Evolutionary conservation across 2,113 vertebrate species (phyloP).

Genomic region (Merops nubicus): DNA sequence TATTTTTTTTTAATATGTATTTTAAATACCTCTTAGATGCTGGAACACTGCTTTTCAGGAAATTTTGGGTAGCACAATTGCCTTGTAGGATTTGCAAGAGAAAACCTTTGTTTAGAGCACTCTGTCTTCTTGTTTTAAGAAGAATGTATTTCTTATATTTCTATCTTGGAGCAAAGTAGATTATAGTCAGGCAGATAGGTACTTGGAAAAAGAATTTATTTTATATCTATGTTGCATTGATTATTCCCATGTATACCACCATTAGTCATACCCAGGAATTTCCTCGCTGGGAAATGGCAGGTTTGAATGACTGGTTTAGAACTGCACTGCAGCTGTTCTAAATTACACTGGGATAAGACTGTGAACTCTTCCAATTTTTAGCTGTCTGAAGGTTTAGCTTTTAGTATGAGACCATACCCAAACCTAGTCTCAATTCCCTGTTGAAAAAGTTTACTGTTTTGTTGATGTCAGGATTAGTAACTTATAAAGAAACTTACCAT

Average conservation of each 20-base stretch:
- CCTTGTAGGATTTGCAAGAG: background rate
- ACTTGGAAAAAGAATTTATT: constrained; percentile 25
- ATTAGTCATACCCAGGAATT: constrained; percentile 58
- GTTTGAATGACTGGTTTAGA: constrained; percentile 6
- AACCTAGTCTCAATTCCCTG: background rate
- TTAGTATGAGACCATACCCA: background rate
- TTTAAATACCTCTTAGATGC: background rate
- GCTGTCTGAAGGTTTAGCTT: background rate
- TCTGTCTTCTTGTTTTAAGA: background rate
- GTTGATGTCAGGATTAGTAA: background rate
- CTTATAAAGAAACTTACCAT: background rate
- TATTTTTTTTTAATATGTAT: background rate
- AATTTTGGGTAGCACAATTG: background rate
- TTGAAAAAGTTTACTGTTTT: background rate
- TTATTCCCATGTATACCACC: constrained; percentile 20
- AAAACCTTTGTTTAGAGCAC: background rate
- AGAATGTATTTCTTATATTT: constrained; percentile 4
- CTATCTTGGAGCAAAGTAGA: background rate
- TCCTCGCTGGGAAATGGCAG: constrained; percentile 23
- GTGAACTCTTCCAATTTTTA: background rate
- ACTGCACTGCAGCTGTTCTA: constrained; percentile 43
- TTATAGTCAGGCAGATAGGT: constrained; percentile 7
- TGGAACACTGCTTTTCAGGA: background rate
- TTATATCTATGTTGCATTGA: constrained; percentile 47
- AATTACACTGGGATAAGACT: constrained; percentile 18